These are phyloP conservation scores for Oriolus oriolus DNA, from an alignment of 2,113 vertebrate species.

Conservation along the genomic window DNA sequence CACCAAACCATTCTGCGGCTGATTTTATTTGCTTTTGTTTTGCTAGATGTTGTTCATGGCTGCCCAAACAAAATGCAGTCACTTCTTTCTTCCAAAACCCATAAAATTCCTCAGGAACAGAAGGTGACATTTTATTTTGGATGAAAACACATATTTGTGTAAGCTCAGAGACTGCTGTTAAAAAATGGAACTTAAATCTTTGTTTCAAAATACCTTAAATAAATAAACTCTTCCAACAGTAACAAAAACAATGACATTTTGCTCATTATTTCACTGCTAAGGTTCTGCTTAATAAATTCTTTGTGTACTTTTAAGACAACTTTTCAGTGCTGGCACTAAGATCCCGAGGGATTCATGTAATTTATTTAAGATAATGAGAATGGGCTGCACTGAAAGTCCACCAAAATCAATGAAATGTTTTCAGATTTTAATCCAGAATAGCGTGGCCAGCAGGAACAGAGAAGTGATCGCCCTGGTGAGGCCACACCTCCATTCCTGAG, in stretches of 20 bases:
- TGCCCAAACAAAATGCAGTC: neutral
- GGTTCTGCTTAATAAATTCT: neutral
- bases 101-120: neutral
- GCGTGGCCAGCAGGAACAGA: neutral
- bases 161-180: neutral
- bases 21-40: neutral
- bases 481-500: rapidly evolving
- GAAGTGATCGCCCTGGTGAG: neutral
- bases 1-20: neutral
- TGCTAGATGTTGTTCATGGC: neutral
- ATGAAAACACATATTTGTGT: neutral
- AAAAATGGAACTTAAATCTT: neutral
- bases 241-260: neutral
- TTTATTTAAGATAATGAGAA: neutral
- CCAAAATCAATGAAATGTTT: neutral
- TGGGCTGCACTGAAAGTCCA: neutral
- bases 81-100: neutral
- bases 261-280: neutral
- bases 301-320: neutral
- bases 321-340: neutral
- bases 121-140: neutral
- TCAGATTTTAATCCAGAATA: neutral
- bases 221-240: neutral
- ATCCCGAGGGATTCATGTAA: neutral
- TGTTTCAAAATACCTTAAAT: neutral